Evolutionary conservation across 1,140 invertebrate species (phyloP).

Genomic region (Chironomus tepperi): DNA sequence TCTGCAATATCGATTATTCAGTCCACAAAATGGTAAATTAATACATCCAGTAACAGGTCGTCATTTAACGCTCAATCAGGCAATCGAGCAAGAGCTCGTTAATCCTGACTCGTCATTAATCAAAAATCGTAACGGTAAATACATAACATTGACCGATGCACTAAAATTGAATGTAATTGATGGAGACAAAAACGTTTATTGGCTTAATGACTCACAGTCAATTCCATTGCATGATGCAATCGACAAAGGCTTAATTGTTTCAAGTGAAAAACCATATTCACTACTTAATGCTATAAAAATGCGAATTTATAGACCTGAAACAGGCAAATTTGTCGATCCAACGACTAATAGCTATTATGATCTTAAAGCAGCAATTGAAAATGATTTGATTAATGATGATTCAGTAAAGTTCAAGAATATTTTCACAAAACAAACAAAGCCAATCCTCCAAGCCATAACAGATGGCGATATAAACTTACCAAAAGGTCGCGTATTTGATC

Average conservation of each 20-base stretch:
- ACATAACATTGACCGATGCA: slow-evolving; percentile 59
- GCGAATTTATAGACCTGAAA: slow-evolving; percentile 67
- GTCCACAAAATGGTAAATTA: slow-evolving; percentile 60
- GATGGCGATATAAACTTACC: slow-evolving; percentile 68
- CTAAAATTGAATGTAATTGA: slow-evolving; percentile 60
- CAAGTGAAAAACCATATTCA: slow-evolving; percentile 65
- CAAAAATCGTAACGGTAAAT: slow-evolving; percentile 59
- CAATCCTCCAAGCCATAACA: slow-evolving; percentile 63
- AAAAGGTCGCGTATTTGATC: slow-evolving; percentile 68
- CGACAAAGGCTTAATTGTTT: slow-evolving; percentile 67
- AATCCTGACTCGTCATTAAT: slow-evolving; percentile 60
- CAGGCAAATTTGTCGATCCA: slow-evolving; percentile 68
- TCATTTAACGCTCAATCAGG: slow-evolving; percentile 59
- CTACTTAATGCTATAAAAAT: slow-evolving; percentile 78
- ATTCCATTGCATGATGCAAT: slow-evolving; percentile 66
- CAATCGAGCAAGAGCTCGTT: slow-evolving; percentile 60
- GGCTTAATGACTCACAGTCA: slow-evolving; percentile 51
- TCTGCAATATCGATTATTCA: slow-evolving; percentile 71
- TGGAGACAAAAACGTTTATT: slow-evolving; percentile 56
- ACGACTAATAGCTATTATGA: slow-evolving; percentile 58
- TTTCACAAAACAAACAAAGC: slow-evolving; percentile 59
- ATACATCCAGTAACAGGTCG: slow-evolving; percentile 71
- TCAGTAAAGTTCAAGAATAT: slow-evolving; percentile 70
- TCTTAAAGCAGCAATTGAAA: slow-evolving; percentile 59
- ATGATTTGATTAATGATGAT: slow-evolving; percentile 63